Evolutionary conservation across 1,140 invertebrate genomes (phyloP).

Genomic region (Drosophila tropicalis): DNA sequence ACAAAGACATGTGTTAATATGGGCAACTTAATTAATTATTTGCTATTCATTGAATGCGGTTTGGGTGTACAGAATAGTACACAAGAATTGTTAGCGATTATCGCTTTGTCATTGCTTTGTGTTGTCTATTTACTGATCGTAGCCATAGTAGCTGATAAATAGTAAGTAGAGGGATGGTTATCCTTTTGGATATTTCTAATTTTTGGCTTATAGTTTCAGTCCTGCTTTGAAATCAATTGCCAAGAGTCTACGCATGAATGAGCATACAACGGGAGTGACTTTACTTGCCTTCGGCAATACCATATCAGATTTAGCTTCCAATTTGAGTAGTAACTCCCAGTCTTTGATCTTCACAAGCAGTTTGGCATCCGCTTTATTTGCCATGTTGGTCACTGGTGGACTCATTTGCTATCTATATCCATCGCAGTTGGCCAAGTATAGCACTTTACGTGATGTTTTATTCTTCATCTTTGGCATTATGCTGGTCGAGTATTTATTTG

Average conservation of each 20-base stretch:
- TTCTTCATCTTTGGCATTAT: background rate
- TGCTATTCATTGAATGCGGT: conserved; percentile 2
- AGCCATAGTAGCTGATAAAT: conserved; percentile 1
- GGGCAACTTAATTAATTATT: background rate
- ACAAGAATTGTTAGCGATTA: background rate
- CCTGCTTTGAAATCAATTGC: background rate
- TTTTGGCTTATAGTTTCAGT: background rate
- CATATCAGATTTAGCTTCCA: background rate
- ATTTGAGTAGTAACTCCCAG: background rate
- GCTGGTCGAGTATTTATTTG: background rate
- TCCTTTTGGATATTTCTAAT: no score
- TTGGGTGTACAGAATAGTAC: background rate
- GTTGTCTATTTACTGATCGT: background rate
- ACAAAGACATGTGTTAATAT: background rate
- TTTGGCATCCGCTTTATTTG: background rate
- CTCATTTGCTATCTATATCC: conserved; percentile 4
- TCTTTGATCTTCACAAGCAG: background rate
- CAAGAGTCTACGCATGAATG: background rate
- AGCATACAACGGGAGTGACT: background rate
- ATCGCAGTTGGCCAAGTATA: background rate
- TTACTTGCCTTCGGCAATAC: conserved; percentile 7
- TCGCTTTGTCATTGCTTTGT: background rate
- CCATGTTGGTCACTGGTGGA: conserved; percentile 4
- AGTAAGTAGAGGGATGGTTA: background rate
- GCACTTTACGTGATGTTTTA: background rate